Percentiles rank a stretch among this genome's conserved stretches.
phyloP scores from a whole-genome alignment of 2,113 vertebrate species.

The Pelobates fuscus region DNA sequence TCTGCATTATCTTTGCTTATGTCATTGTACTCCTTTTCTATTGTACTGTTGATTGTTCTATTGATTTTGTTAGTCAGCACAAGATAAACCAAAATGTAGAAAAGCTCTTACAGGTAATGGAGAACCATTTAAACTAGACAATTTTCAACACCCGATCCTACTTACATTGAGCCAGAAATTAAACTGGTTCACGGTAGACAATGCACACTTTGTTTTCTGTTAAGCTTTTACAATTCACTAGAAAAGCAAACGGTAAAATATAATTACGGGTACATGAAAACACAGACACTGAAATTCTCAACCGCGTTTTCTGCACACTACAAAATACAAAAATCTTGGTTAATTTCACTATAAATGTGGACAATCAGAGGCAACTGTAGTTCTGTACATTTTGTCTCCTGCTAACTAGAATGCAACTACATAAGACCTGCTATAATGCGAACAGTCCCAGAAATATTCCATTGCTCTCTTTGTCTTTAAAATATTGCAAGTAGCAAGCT shows the following conservation, averaged over 20 bases:
- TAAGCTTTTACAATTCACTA: background rate
- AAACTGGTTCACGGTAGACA: background rate
- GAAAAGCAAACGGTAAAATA: background rate
- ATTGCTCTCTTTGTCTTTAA: too few species aligned
- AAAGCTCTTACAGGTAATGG: background rate
- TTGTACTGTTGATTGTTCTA: background rate
- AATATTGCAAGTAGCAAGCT: too few species aligned
- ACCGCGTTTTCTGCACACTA: too few species aligned
- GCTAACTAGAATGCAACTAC: too few species aligned
- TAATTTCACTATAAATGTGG: too few species aligned
- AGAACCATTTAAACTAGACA: background rate
- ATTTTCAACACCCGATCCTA: background rate
- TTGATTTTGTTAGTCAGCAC: background rate
- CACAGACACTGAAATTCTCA: background rate
- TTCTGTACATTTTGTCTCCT: too few species aligned
- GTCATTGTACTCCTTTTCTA: constrained; percentile 44
- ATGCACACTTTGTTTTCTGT: background rate
- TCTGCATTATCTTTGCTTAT: constrained; percentile 58
- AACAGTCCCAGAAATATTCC: too few species aligned
- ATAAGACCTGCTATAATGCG: too few species aligned
- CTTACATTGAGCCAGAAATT: background rate
- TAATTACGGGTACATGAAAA: background rate
- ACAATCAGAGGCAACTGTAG: too few species aligned
- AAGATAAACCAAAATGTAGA: background rate
- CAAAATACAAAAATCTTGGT: too few species aligned